phyloP scores from a whole-genome alignment of 2,797 vertebrate genomes.

The Trachurus trachurus region DNA sequence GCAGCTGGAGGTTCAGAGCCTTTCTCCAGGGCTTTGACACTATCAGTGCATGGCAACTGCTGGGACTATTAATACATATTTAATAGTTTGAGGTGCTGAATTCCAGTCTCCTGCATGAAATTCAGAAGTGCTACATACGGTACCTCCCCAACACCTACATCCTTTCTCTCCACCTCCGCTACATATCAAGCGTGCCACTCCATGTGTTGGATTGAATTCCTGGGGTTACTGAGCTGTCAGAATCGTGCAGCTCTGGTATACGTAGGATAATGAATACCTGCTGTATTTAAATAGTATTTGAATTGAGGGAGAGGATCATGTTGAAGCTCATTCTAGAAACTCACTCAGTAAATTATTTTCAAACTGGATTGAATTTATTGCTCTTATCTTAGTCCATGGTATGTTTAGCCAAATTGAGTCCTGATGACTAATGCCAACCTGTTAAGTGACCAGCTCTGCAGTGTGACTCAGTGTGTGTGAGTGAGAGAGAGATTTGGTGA shows the following conservation, averaged over 20 bases:
- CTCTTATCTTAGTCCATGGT: constrained; percentile 14
- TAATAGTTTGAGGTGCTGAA: background rate
- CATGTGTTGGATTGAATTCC: background rate
- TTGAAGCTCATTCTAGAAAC: background rate
- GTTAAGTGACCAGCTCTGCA: constrained; percentile 37
- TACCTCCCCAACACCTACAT: background rate
- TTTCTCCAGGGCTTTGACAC: too few relatives aligned
- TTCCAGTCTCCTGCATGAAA: background rate
- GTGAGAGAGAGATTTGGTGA: constrained; percentile 28
- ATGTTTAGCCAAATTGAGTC: constrained; percentile 41
- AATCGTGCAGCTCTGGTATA: background rate
- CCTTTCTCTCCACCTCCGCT: background rate
- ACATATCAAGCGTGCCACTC: background rate
- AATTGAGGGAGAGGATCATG: background rate
- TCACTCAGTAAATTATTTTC: constrained; percentile 8
- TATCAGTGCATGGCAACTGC: too few relatives aligned
- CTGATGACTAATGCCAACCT: constrained; percentile 48
- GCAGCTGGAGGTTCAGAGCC: background rate
- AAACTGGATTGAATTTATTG: constrained; percentile 10
- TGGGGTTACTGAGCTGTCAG: background rate
- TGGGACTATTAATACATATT: background rate
- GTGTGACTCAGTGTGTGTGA: constrained; percentile 18
- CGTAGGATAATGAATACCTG: background rate
- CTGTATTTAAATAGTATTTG: background rate
- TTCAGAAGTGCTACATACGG: background rate